Base-by-base conservation (phyloP, 2,888 invertebrate genomes). In the Psylliodes chrysocephalus region DNA sequence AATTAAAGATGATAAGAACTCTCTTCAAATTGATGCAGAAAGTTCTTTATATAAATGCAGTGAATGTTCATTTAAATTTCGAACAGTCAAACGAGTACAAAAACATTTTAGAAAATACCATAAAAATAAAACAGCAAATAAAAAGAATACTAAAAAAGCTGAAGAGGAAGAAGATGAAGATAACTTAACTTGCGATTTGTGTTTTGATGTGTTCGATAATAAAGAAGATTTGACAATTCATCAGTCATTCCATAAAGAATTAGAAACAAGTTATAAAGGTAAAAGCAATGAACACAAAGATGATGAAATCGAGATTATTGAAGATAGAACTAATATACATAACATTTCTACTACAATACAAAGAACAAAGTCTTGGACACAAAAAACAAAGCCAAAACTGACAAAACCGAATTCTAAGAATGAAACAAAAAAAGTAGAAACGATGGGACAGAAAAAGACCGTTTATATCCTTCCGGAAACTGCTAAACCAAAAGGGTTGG, bases 161-260 rank as follows among this genome's bases (percentile, higher is more conserved):
- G 53, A 53, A 15, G 18, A 44, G 2, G 14, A 18, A 46, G 18
- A 30, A 12, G 22, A 46, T 15, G 18, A 30, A 12, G 22, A 46
- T 15, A 53, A 66, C 10, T 40, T 64, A 3, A 65, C 51, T 3
- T 75, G 75, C 42, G 68, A 73, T n/a, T 44, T 69, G 6, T 74
- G 75, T 47, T 71, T 64, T 18, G 71, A 73, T 38, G 60, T 68
- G 1, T 75, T 74, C 25, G 25, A 46, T 6, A 56, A 65, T 2
- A 66, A 64, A 47, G 35, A 52, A 5, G 67, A 69, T 10, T 62
- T 72, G 19, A 63, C 69, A 1, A 60, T 69, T 7, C 75, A 75
- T 42, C 69, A 68, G 54, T 63, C 64, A 8, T 71, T 72, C 18
- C 74, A 74, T 46, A 56, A 60, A 35, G 56, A 68, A 51, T 28